Evolutionary conservation across 2,113 vertebrate genomes (phyloP).

Genomic region (Nycticebus coucang): DNA sequence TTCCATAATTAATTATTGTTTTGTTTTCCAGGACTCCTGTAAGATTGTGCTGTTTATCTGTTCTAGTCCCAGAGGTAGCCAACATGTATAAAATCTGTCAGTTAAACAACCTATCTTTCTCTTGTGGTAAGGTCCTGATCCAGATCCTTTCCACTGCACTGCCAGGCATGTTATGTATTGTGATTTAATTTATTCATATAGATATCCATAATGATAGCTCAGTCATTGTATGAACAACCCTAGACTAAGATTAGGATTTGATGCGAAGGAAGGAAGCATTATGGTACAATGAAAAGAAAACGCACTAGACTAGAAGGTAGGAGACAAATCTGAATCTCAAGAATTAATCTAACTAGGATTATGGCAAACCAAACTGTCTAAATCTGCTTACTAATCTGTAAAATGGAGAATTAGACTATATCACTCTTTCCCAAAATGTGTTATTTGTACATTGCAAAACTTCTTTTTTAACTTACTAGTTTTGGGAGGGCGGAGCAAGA

Average conservation of each 20-base stretch:
- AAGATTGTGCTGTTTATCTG: slow-evolving; percentile 19
- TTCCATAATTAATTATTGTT: slow-evolving; percentile 46
- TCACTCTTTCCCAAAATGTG: not conserved
- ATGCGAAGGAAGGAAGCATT: not conserved
- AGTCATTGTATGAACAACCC: not conserved
- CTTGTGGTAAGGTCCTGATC: slow-evolving; percentile 17
- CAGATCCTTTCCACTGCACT: slow-evolving; percentile 4
- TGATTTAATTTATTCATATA: not conserved
- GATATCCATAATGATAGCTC: not conserved
- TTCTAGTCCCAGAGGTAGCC: slow-evolving; percentile 20
- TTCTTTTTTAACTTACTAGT: not conserved
- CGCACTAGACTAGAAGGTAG: not conserved
- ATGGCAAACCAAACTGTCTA: not conserved
- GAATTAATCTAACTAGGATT: not conserved
- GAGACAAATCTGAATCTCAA: not conserved
- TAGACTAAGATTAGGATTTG: not conserved
- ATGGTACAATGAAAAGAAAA: not conserved
- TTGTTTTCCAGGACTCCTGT: slow-evolving; percentile 12
- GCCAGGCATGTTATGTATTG: not conserved
- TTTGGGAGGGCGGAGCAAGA: too few relatives aligned
- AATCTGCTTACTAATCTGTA: slow-evolving; percentile 18
- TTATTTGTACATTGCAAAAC: slow-evolving; percentile 1
- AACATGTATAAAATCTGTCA: not conserved
- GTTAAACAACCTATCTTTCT: slow-evolving; percentile 2
- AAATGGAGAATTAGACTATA: slow-evolving; percentile 5